A percentile compares a stretch with the other conserved stretches of the same genome.
Conservation (phyloP, 2,888 invertebrate species). For the Yponomeuta evonymella region DNA sequence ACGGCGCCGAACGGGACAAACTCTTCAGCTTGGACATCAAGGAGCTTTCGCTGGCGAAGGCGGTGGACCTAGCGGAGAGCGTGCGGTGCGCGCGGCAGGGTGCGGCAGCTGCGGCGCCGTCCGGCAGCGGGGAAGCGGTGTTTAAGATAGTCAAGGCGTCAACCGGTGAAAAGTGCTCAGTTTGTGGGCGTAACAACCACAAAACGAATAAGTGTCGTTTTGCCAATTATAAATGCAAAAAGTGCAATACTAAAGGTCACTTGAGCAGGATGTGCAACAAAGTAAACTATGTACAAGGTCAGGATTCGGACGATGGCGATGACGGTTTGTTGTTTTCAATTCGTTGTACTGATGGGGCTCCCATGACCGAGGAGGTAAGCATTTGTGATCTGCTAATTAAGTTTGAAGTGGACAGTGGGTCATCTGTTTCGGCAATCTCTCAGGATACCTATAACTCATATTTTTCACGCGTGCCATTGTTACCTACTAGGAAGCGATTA, state of each 20-base stretch:
- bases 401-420: constrained; percentile 18
- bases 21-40: constrained; percentile 16
- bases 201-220: constrained; percentile 26
- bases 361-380: constrained; percentile 22
- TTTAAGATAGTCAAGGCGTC: constrained; percentile 4
- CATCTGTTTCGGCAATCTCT: constrained; percentile 13
- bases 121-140: not conserved
- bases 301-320: constrained; percentile 23
- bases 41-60: constrained; percentile 17
- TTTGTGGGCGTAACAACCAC: constrained; percentile 28
- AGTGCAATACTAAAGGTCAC: constrained; percentile 25
- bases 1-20: constrained; percentile 19
- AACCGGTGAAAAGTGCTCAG: constrained; percentile 21
- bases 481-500: not conserved
- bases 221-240: constrained; percentile 25
- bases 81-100: constrained; percentile 11
- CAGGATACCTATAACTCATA: not conserved
- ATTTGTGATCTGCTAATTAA: constrained; percentile 15
- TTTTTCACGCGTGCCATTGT: not conserved
- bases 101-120: not conserved
- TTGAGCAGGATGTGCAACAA: constrained; percentile 24
- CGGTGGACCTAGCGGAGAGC: constrained; percentile 5
- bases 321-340: constrained; percentile 25
- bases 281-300: constrained; percentile 17
- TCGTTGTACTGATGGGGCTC: constrained; percentile 21